phyloP scores from a whole-genome alignment of 2,113 vertebrate genomes.

The Podocnemis expansa region DNA sequence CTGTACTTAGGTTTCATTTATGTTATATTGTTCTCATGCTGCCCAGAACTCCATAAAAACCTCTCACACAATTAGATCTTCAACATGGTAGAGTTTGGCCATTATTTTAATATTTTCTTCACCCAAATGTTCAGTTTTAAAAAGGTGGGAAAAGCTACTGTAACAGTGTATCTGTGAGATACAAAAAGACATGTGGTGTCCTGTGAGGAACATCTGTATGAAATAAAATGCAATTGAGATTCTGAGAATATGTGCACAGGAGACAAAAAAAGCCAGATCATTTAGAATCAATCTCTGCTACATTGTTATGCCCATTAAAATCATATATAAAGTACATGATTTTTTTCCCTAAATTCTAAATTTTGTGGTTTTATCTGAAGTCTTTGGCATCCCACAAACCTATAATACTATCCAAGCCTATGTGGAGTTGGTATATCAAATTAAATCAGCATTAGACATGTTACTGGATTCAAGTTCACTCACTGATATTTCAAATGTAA shows the following conservation, averaged over 20 bases:
- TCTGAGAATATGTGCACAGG: background rate
- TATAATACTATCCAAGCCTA: constrained; percentile 1
- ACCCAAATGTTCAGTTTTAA: background rate
- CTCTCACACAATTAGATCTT: background rate
- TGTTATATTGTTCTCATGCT: background rate
- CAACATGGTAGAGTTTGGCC: background rate
- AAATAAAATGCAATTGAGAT: constrained; percentile 6
- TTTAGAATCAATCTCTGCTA: background rate
- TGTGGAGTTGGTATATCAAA: background rate
- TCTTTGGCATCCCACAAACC: constrained; percentile 32
- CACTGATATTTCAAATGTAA: background rate
- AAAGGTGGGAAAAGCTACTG: background rate
- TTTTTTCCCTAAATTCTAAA: constrained; percentile 31
- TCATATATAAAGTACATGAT: constrained; percentile 19
- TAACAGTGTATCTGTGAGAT: background rate
- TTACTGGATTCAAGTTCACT: background rate
- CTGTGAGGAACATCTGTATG: too few relatives aligned
- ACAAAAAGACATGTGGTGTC: background rate
- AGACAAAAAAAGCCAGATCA: background rate
- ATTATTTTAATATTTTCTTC: background rate
- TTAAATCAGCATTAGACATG: background rate
- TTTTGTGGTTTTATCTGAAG: constrained; percentile 50
- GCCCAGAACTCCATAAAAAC: background rate
- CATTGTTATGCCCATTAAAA: background rate
- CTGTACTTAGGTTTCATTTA: background rate